Evolutionary conservation across 2,888 invertebrate genomes (phyloP).

Genomic region (Drosophila nigricruria): DNA sequence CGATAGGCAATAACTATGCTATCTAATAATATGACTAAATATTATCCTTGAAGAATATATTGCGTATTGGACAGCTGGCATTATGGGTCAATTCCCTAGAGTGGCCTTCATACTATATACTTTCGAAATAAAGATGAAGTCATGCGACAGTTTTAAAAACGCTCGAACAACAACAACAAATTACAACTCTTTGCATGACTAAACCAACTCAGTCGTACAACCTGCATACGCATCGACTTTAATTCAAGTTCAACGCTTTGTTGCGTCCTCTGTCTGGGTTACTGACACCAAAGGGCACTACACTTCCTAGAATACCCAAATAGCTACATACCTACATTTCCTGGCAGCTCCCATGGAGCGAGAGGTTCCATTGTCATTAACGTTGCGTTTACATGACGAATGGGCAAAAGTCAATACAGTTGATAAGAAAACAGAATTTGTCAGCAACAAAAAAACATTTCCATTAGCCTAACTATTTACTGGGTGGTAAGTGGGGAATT

Average conservation of each 20-base stretch:
- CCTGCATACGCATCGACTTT: slow-evolving; percentile 39
- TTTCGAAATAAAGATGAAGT: slow-evolving; percentile 72
- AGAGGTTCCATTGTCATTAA: slow-evolving; percentile 40
- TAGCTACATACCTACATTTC: slow-evolving; percentile 20
- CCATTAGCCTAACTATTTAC: slow-evolving; percentile 65
- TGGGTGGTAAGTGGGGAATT: not conserved
- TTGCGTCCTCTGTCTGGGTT: slow-evolving; percentile 66
- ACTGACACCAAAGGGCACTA: slow-evolving; percentile 65
- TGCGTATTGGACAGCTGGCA: slow-evolving; percentile 13
- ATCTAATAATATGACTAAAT: not conserved
- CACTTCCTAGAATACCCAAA: slow-evolving; percentile 41
- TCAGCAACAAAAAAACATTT: slow-evolving; percentile 40
- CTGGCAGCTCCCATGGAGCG: slow-evolving; percentile 22
- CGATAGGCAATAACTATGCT: not conserved
- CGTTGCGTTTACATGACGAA: slow-evolving; percentile 30
- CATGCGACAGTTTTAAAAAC: slow-evolving; percentile 55
- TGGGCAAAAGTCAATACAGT: slow-evolving; percentile 44
- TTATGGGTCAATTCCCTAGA: slow-evolving; percentile 30
- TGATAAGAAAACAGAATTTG: slow-evolving; percentile 64
- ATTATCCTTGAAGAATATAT: slow-evolving; percentile 38
- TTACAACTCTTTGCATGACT: slow-evolving; percentile 57
- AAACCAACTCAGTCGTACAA: slow-evolving; percentile 47
- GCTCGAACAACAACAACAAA: slow-evolving; percentile 3
- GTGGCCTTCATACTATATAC: slow-evolving; percentile 44
- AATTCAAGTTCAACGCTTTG: slow-evolving; percentile 73